Percentiles rank a stretch among this genome's conserved stretches.
Conservation (phyloP, 2,113 vertebrate species). For the Grantiella picta region DNA sequence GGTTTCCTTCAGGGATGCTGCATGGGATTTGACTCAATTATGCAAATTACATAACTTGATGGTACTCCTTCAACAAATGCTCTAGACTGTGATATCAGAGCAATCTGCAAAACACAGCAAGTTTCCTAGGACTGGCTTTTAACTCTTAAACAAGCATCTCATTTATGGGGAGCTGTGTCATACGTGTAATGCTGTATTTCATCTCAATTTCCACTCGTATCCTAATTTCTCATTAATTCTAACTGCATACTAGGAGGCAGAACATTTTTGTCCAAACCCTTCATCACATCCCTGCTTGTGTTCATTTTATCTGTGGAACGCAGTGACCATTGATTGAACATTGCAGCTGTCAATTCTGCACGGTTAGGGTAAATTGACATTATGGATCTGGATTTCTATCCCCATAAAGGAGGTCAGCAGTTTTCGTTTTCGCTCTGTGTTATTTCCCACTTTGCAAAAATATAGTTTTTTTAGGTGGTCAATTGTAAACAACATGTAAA, state of each 20-base stretch:
- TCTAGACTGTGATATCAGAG: slow-evolving; percentile 31
- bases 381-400: background rate
- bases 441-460: background rate
- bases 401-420: background rate
- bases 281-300: background rate
- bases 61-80: slow-evolving; percentile 41
- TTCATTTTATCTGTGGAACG: background rate
- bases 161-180: background rate
- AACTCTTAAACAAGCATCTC: slow-evolving; percentile 19
- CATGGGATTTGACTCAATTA: slow-evolving; percentile 56
- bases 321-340: background rate
- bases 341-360: background rate
- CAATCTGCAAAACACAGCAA: slow-evolving; percentile 41
- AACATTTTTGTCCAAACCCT: background rate
- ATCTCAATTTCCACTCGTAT: background rate
- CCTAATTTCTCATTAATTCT: background rate
- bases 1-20: slow-evolving; percentile 44
- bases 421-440: background rate
- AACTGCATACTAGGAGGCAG: background rate
- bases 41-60: slow-evolving; percentile 56
- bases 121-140: slow-evolving; percentile 9
- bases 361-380: background rate
- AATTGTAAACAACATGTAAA: background rate
- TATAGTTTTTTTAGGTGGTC: background rate
- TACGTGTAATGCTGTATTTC: background rate